Conservation (phyloP, 2,113 vertebrate genomes). For the Oreotrochilus melanogaster region DNA sequence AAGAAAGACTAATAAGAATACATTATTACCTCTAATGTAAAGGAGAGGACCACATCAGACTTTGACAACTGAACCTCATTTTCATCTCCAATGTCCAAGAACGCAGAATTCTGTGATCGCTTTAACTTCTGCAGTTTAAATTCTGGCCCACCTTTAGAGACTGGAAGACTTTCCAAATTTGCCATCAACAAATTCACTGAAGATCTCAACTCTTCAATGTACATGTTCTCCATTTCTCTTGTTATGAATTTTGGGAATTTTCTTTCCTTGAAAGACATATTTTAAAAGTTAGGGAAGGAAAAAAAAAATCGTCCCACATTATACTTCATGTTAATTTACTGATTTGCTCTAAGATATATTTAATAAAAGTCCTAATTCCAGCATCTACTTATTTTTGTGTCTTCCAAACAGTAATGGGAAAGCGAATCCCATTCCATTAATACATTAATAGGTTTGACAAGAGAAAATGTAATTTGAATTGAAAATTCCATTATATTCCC, state of each 20-base stretch:
- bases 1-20: neutral
- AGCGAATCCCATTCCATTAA: neutral
- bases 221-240: constrained; percentile 92
- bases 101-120: constrained; percentile 90
- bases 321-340: neutral
- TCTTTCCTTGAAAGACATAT: constrained; percentile 83
- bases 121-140: constrained; percentile 95
- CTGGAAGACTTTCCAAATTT: constrained; percentile 96
- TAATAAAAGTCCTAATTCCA: neutral
- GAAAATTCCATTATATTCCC: neutral
- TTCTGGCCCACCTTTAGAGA: constrained; percentile 93
- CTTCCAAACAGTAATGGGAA: neutral
- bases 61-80: constrained; percentile 91
- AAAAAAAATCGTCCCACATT: neutral
- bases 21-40: constrained; percentile 90
- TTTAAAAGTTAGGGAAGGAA: neutral
- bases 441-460: neutral
- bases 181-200: constrained; percentile 95
- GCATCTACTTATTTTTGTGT: neutral
- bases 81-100: constrained; percentile 95
- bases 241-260: constrained; percentile 86
- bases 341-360: neutral
- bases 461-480: neutral
- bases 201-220: constrained; percentile 91
- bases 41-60: constrained; percentile 92